A percentile compares a stretch with the other conserved stretches of the same genome.
Conservation (phyloP, 2,113 vertebrate species). For the Poicephalus gulielmi region DNA sequence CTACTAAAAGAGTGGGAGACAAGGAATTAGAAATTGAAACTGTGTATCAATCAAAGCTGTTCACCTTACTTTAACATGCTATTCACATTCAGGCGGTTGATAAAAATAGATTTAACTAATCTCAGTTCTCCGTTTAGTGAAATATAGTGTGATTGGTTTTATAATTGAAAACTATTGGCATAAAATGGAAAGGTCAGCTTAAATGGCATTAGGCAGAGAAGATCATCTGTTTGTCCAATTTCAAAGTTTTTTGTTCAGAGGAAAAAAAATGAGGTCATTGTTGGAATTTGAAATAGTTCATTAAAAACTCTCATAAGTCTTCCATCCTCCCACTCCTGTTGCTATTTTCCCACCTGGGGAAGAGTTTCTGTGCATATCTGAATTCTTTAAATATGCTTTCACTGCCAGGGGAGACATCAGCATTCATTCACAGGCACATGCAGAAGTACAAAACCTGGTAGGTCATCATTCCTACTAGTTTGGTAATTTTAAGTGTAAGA, state of each 20-base stretch:
- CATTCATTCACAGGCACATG: not conserved
- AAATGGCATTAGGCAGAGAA: constrained; percentile 3
- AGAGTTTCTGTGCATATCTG: not conserved
- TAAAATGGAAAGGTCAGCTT: constrained; percentile 40
- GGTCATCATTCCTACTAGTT: not conserved
- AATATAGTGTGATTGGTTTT: constrained; percentile 24
- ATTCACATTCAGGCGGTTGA: constrained; percentile 44
- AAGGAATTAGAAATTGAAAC: constrained; percentile 27
- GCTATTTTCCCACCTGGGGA: not conserved
- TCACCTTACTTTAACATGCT: constrained; percentile 32
- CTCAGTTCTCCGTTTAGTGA: constrained; percentile 22
- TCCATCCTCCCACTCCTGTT: not conserved
- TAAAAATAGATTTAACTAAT: constrained; percentile 64
- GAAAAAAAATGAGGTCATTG: not conserved
- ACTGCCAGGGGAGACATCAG: not conserved
- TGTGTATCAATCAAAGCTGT: constrained; percentile 33
- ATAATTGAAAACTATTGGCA: constrained; percentile 49
- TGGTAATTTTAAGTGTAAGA: not conserved
- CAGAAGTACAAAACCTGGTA: not conserved
- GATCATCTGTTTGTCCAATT: constrained; percentile 15
- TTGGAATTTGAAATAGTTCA: constrained; percentile 3
- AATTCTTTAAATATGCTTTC: not conserved
- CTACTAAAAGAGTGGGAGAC: not conserved
- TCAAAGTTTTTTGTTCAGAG: not conserved
- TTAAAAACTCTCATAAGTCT: not conserved